These are phyloP conservation scores for Lacerta viridis DNA, from an alignment of 2,797 vertebrate genomes.

Conservation along the genomic window DNA sequence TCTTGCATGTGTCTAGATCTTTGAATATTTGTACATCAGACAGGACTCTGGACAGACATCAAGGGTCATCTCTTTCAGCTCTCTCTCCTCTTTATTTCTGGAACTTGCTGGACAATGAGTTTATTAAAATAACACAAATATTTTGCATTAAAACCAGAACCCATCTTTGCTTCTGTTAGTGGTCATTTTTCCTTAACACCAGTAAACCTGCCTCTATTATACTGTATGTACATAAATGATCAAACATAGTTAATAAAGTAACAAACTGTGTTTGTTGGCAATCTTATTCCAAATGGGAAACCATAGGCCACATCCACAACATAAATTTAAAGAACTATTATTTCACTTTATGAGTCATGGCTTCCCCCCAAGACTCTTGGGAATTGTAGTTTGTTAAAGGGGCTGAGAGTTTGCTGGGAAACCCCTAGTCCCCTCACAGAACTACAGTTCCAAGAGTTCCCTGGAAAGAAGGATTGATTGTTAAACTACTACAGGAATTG, in stretches of 20 bases:
- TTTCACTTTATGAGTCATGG: no score
- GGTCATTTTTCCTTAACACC: neutral
- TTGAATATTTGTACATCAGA: neutral
- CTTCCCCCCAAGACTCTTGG: no score
- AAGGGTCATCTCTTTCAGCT: neutral
- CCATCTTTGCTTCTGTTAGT: neutral
- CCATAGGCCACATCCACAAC: neutral
- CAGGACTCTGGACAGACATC: neutral
- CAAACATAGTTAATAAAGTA: neutral
- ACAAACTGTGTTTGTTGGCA: constrained; percentile 6
- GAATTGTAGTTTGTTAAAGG: no score
- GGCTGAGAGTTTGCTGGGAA: no score
- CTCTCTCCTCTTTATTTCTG: neutral
- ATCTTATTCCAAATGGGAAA: constrained; percentile 25
- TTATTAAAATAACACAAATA: neutral
- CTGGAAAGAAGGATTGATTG: no score
- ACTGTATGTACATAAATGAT: neutral
- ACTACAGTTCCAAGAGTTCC: no score
- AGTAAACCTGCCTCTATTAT: neutral
- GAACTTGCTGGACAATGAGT: neutral
- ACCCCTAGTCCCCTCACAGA: no score
- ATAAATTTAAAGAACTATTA: no score
- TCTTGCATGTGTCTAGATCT: neutral
- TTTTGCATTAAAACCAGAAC: neutral
- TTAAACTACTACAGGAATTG: no score